phyloP scores from a whole-genome alignment of 2,113 vertebrate genomes.

The Salvator merianae region DNA sequence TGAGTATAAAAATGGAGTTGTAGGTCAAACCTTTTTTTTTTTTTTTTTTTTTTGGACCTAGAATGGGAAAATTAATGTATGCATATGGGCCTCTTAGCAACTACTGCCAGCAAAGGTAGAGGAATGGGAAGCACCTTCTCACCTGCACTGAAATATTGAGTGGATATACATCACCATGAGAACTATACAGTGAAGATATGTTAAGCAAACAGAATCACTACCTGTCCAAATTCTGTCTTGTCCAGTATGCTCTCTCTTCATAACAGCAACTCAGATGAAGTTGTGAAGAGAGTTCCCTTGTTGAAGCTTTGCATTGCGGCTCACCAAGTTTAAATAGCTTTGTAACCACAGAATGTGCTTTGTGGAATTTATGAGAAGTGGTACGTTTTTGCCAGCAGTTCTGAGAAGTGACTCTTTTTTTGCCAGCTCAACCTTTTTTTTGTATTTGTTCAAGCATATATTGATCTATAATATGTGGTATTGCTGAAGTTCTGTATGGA shows the following conservation, averaged over 20 bases:
- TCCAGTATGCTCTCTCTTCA: neutral
- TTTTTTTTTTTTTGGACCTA: too few relatives aligned
- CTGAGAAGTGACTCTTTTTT: slow-evolving; percentile 5
- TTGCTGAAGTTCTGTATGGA: neutral
- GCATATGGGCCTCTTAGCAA: neutral
- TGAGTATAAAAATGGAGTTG: too few relatives aligned
- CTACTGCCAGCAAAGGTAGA: neutral
- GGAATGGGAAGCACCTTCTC: neutral
- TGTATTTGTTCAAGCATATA: neutral
- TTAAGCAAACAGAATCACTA: neutral
- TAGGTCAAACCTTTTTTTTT: too few relatives aligned
- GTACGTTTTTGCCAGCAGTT: neutral
- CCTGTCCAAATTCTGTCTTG: neutral
- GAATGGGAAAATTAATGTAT: neutral
- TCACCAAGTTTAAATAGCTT: neutral
- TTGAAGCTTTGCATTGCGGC: neutral
- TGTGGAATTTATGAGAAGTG: slow-evolving; percentile 8
- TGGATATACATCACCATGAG: neutral
- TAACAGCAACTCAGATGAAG: neutral
- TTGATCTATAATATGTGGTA: neutral
- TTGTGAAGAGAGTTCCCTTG: neutral
- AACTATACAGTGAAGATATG: neutral
- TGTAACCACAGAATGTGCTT: slow-evolving; percentile 17
- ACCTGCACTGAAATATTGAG: neutral
- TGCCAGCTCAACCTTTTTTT: neutral